Base-by-base conservation (phyloP, 1,140 invertebrate species). In the Drosophila navojoa region DNA sequence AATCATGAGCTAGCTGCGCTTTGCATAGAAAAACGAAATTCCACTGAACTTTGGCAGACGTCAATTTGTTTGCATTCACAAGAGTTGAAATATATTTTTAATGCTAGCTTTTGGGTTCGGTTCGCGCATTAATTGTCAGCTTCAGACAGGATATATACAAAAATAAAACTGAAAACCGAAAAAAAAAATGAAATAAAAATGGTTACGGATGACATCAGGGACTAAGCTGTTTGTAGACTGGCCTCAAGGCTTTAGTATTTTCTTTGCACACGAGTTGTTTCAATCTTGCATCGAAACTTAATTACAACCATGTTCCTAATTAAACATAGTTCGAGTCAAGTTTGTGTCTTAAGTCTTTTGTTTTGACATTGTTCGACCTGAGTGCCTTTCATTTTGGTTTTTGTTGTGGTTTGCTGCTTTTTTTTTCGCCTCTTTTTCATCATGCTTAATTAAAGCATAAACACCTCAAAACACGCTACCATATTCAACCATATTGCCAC, bases 391-490 rank as follows among this genome's bases (percentile, higher is more conserved):
- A 70, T 84, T 87, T 81, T 45, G 6, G n/a, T 9, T 9, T 5
- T 9, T 15, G 13, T 7, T 15, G 42, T 45, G 4, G 9, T 19
- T 45, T 29, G 27, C 5, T 29, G 4, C 27, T 29, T 29, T 29
- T 29, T 27, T 29, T 29, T 15, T 44, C 86, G n/a, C n/a, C n/a
- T 29, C 5, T 27, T 29, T 29, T 87, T 16, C 78, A 86, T 76
- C 69, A 63, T 57, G 45, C 76, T 73, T 86, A 87, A 86, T 86
- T 86, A 78, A 81, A 79, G 82, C 75, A 86, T 86, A 86, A 86
- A 86, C 81, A 86, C 81, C 79, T 87, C 64, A 73, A 81, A 79
- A 76, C 79, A 79, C 77, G 81, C 81, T 86, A 86, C 81, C 71
- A 79, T 81, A 82, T 81, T 86, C 59, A 76, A 87, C 55, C 60